phyloP scores from a whole-genome alignment of 1,140 invertebrate genomes.

The Micrasema longulum region DNA sequence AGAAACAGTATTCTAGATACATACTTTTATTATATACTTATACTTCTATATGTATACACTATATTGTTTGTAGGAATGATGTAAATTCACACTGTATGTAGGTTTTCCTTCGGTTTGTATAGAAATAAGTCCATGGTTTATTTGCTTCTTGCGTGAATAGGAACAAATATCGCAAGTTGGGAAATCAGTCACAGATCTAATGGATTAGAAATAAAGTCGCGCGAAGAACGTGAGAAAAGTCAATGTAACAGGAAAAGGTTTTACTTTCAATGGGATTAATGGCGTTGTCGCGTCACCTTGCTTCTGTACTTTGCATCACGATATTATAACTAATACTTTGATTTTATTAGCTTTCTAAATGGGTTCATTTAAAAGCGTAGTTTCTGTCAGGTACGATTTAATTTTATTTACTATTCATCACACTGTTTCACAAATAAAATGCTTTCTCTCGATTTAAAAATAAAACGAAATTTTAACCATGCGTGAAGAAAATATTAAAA shows the following conservation, averaged over 20 bases:
- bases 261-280: neutral
- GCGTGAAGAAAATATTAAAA: conserved; percentile 1
- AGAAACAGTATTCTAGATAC: too few relatives aligned
- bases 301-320: neutral
- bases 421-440: conserved; percentile 16
- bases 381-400: neutral
- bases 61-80: too few relatives aligned
- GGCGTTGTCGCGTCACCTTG: neutral
- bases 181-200: conserved; percentile 20
- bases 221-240: conserved; percentile 26
- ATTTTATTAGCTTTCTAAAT: conserved; percentile 6
- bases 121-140: neutral
- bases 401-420: neutral
- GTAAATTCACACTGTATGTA: too few relatives aligned
- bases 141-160: conserved; percentile 11
- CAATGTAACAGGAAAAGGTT: conserved; percentile 17
- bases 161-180: neutral
- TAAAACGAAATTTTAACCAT: conserved; percentile 5
- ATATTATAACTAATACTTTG: too few relatives aligned
- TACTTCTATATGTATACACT: too few relatives aligned
- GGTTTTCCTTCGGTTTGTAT: too few relatives aligned
- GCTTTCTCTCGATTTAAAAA: conserved; percentile 21
- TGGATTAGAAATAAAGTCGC: conserved; percentile 23
- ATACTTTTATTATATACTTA: too few relatives aligned
- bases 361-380: neutral